A percentile compares a stretch with the other conserved stretches of the same genome.
Conservation (phyloP, 2,888 invertebrate genomes). For the Chloroclystis v-ata region DNA sequence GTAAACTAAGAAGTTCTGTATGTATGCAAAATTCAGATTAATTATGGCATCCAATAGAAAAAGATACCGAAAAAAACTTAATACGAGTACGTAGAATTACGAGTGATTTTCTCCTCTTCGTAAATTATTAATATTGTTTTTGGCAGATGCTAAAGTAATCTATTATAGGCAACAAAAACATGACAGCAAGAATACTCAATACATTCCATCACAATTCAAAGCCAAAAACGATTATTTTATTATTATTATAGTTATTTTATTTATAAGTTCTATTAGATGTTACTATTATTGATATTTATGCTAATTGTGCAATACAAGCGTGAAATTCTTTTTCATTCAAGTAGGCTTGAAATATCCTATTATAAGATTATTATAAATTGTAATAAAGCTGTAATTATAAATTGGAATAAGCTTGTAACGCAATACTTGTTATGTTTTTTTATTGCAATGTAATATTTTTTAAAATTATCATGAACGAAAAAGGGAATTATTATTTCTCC, state of each 20-base stretch:
- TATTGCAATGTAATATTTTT: slow-evolving; percentile 49
- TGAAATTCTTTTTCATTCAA: slow-evolving; percentile 57
- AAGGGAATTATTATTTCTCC: slow-evolving; percentile 65
- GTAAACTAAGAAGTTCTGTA: slow-evolving; percentile 11
- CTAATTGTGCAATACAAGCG: slow-evolving; percentile 70
- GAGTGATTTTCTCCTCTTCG: too few relatives aligned
- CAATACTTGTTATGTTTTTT: slow-evolving; percentile 65
- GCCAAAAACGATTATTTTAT: slow-evolving; percentile 47
- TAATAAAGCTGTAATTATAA: slow-evolving; percentile 66
- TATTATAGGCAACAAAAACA: slow-evolving; percentile 23
- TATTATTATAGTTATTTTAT: slow-evolving; percentile 41
- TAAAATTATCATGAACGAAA: slow-evolving; percentile 51
- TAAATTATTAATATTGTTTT: background rate
- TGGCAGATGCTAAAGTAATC: background rate
- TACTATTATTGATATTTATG: slow-evolving; percentile 58
- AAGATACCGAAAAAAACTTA: too few relatives aligned
- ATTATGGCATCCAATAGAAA: background rate
- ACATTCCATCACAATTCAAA: slow-evolving; percentile 38
- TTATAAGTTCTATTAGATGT: slow-evolving; percentile 51
- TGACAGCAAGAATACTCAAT: slow-evolving; percentile 49
- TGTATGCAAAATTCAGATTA: background rate
- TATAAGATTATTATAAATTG: slow-evolving; percentile 53
- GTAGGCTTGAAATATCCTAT: slow-evolving; percentile 56
- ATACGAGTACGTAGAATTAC: too few relatives aligned
- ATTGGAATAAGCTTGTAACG: slow-evolving; percentile 65